These are phyloP conservation scores for Pelvicachromis taeniatus DNA, from an alignment of 2,113 vertebrate genomes.

Conservation along the genomic window DNA sequence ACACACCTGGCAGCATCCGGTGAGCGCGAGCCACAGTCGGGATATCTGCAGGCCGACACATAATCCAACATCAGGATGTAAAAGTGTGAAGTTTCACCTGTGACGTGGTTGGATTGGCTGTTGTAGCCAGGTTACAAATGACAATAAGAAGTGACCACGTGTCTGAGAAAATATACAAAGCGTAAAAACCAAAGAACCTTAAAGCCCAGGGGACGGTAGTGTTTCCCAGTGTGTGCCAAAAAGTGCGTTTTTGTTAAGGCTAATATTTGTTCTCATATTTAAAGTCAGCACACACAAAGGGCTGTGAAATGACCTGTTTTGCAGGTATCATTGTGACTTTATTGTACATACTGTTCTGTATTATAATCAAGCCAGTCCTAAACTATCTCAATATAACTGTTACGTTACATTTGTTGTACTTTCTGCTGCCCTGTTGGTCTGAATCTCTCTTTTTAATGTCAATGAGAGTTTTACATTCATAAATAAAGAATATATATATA, in stretches of 20 bases:
- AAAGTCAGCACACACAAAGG: background rate
- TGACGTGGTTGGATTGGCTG: background rate
- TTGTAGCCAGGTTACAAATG: background rate
- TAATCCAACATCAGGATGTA: background rate
- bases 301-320: rapidly evolving
- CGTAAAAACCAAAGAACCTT: background rate
- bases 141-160: background rate
- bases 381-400: background rate
- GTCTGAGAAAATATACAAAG: rapidly evolving
- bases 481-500: background rate
- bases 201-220: background rate
- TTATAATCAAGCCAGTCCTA: background rate
- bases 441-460: background rate
- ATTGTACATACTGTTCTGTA: background rate
- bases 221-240: background rate
- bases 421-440: background rate
- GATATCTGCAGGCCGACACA: background rate
- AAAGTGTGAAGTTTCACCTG: background rate
- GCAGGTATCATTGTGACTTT: background rate
- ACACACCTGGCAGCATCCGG: background rate
- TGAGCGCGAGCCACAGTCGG: background rate
- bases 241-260: background rate
- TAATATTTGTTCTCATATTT: background rate
- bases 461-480: background rate
- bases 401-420: background rate